Base-by-base conservation (phyloP, 2,113 vertebrate genomes). In the Candoia aspera region DNA sequence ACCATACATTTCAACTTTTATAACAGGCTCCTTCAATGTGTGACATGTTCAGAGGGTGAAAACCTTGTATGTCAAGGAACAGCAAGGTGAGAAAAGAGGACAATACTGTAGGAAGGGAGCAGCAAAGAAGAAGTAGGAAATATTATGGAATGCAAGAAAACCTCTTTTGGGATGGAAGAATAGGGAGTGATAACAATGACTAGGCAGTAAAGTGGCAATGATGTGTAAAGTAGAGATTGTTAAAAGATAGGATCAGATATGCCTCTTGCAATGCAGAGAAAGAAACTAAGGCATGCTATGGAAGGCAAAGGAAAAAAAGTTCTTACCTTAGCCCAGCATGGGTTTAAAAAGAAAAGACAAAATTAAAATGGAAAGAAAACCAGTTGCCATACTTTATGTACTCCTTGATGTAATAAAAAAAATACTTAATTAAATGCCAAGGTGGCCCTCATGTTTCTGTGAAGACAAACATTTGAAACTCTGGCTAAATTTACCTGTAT, bases 401-500 rank as follows among this genome's bases (percentile, higher is more conserved):
- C 8, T 6, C 55, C 49, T 73, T 89, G 6, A 73, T 29, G 53
- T 89, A 19, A 29, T 54, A 12, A 29, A 29, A 62, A 88, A 49
- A 42, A 11, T 1, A 85, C 49, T 49, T 53, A 53, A 54, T 6
- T 29, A n/a, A 42, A 89, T 33, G 15, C 9, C 23, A 73, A 49
- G n/a, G 26, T 49, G 15, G 17, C 5, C 60, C 54, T 83, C 54
- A 42, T n/a, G 54, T 37, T 33, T 57, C 54, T 58, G 24, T 2
- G 12, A 84, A 84, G 4, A 11, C 6, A 85, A 79, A 85, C n/a
- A 8, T 85, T 84, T 95, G 6, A 29, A 90, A 46, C 57, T 33
- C 17, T 10, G 46, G 58, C n/a, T 2, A 62, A 79, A 57, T 93
- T 85, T 95, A 97, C 97, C 97, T 98, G 97, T 94, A 97, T 92